Evolutionary conservation across 1,140 invertebrate species (phyloP).

Genomic region (Eriocheir sinensis): DNA sequence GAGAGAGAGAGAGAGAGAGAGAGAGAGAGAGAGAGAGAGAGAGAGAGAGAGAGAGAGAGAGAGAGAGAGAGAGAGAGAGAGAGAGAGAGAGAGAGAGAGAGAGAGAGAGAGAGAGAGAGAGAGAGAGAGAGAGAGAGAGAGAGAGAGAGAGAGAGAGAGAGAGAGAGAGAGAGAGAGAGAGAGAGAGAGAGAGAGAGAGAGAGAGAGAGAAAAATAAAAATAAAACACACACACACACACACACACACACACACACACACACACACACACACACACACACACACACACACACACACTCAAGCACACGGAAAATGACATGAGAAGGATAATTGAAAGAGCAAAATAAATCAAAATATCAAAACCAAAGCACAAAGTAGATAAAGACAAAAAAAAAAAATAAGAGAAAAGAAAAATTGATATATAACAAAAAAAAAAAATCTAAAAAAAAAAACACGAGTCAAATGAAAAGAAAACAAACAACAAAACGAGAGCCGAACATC

Average conservation of each 20-base stretch:
- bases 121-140: neutral
- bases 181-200: neutral
- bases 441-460: neutral
- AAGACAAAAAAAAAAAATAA: constrained; percentile 40
- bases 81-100: neutral
- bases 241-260: too few relatives aligned
- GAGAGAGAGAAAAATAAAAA: too few relatives aligned
- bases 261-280: too few relatives aligned
- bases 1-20: neutral
- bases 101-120: neutral
- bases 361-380: neutral
- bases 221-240: too few relatives aligned
- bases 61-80: neutral
- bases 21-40: neutral
- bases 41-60: neutral
- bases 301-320: too few relatives aligned
- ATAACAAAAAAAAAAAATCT: neutral
- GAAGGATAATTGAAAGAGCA: too few relatives aligned
- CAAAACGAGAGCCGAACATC: neutral
- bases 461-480: neutral
- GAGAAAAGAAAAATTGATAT: neutral
- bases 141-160: neutral
- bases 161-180: neutral
- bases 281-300: too few relatives aligned
- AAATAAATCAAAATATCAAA: constrained; percentile 30